Evolutionary conservation across 1,140 invertebrate genomes (phyloP), one percentile per base, ranked within the genome.

Genomic region (Phymorhynchus buccinoides): DNA sequence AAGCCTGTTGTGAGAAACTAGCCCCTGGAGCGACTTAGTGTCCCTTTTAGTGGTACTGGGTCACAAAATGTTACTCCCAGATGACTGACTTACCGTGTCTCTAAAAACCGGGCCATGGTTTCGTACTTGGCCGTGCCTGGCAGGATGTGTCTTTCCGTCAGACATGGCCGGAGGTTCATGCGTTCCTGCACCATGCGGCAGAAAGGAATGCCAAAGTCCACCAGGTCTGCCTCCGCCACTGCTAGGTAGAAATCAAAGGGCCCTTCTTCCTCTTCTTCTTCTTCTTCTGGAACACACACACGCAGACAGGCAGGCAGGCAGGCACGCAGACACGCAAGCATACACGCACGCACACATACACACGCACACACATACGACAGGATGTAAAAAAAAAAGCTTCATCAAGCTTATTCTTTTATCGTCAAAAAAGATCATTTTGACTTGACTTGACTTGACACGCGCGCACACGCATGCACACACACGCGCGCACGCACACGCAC

Each of bases 181-280:
- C 48, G 22, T 22, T 37, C 3, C 35, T 80, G 44, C 42, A 80
- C 79, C 79, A 80, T 35, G 18, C 27, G 35, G 32, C 39, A n/a
- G 48, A 80, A 80, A 4, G 79, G 79, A 35, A 80, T 22, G 1
- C 79, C 79, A 32, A 80, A 80, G 9, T 22, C 9, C 37, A 56
- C 44, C 42, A 80, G 44, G 48, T 80, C 79, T 18, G n/a, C 42
- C 18, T 80, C 79, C 9, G 79, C 44, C 14, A 80, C 79, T n/a
- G 79, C 79, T 30, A 80, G 79, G 48, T 80, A 80, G 37, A 80
- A 80, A 35, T 80, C 44, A 37, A 48, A 80, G 3, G n/a, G n/a
- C n/a, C n/a, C n/a, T n/a, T n/a, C n/a, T n/a, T n/a, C n/a, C n/a
- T n/a, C n/a, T n/a, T n/a, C n/a, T n/a, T n/a, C n/a, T n/a, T n/a